These are phyloP conservation scores for Charadrius vociferus DNA, from an alignment of 2,113 vertebrate genomes.

Conservation along the genomic window DNA sequence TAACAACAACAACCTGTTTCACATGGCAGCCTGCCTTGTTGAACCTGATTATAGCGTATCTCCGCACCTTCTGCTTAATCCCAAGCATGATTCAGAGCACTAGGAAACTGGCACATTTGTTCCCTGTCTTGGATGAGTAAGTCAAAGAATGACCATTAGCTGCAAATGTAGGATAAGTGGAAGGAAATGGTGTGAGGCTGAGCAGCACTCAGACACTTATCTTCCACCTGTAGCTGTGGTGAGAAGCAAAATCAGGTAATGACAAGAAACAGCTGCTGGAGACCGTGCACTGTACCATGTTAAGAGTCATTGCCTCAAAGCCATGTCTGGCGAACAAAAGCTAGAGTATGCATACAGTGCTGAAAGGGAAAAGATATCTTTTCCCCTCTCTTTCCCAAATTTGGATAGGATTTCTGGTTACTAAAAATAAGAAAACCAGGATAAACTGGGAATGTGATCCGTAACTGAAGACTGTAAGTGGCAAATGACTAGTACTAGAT, in stretches of 20 bases:
- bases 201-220: neutral
- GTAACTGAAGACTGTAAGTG: neutral
- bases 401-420: neutral
- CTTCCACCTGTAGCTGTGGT: constrained; percentile 27
- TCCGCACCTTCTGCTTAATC: neutral
- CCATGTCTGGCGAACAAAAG: neutral
- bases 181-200: constrained; percentile 11
- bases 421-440: constrained; percentile 40
- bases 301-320: neutral
- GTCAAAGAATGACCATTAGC: constrained; percentile 13
- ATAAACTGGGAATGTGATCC: neutral
- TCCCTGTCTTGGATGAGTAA: neutral
- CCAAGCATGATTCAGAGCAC: neutral
- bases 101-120: neutral
- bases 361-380: neutral
- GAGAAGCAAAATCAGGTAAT: constrained; percentile 11
- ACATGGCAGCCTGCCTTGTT: neutral
- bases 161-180: neutral
- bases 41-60: neutral
- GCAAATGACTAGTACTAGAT: constrained; percentile 20
- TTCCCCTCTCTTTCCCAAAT: neutral
- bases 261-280: constrained; percentile 27
- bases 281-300: neutral
- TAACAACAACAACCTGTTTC: neutral
- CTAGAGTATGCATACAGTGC: neutral